Base-by-base conservation (phyloP, 2,888 invertebrate species). In the Ectemnius continuus region DNA sequence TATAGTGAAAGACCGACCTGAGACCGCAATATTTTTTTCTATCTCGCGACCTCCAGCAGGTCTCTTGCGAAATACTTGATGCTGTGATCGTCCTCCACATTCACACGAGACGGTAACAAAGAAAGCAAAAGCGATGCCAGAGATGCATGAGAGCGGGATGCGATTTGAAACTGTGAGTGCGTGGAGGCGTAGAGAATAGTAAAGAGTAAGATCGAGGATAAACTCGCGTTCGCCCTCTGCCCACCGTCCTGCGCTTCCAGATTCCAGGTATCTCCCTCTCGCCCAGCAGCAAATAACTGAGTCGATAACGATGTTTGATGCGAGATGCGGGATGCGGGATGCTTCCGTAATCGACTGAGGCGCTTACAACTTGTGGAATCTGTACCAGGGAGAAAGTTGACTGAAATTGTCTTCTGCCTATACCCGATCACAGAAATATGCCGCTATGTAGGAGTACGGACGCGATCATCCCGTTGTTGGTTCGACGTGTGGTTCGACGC, bases 21-120 rank as follows among this genome's bases (percentile, higher is more conserved):
- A 71, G 82, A 81, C 81, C 81, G 74, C 83, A 82, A 61, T 63
- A 57, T 70, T 71, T 69, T 78, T 75, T 73, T 69, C 58, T 52
- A 47, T 45, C 67, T 62, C 47, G 56, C 67, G 73, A 73, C 73
- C 80, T 73, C 79, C 70, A 70, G 48, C 59, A 64, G 28, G 73
- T 28, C 20, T 63, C 61, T 80, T 81, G 75, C 75, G 75, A 81
- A 73, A 71, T 26, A 18, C 18, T 14, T 6, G 52, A 52, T 52
- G n/a, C 18, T 18, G 6, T 13, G 52, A 76, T 62, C 36, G 16
- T 45, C 36, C 56, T 45, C 52, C 68, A 36, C 75, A 74, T 71
- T 68, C 59, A 36, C 75, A 36, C 36, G 75, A 81, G 80, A 69
- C 66, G 58, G 70, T 62, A 79, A 79, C 67, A 79, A 80, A 70